A percentile compares a stretch with the other conserved stretches of the same genome.
These are phyloP conservation scores for Ascidia mentula DNA, from an alignment of 23 tunicate genomes.

Conservation along the genomic window DNA sequence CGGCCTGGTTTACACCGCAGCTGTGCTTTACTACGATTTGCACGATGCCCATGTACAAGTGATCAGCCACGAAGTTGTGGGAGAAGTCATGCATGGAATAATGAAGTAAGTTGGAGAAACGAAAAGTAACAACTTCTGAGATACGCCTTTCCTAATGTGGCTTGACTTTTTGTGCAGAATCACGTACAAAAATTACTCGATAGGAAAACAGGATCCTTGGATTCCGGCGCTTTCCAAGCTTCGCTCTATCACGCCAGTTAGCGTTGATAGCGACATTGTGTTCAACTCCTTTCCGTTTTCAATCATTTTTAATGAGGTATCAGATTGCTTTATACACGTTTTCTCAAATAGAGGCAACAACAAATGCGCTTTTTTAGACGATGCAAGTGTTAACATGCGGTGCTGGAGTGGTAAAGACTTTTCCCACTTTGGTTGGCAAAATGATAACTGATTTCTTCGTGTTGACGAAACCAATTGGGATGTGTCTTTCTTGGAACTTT, in stretches of 20 bases:
- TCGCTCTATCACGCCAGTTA: slow-evolving; percentile 33
- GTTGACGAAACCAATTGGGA: slow-evolving; percentile 43
- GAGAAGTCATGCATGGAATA: slow-evolving; percentile 37
- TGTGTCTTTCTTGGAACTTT: slow-evolving; percentile 35
- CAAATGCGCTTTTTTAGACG: neutral
- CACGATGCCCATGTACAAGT: slow-evolving; percentile 22
- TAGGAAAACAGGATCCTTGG: slow-evolving; percentile 47
- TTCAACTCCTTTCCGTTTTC: slow-evolving; percentile 48
- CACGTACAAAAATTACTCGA: slow-evolving; percentile 26
- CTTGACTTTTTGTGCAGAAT: slow-evolving; percentile 1
- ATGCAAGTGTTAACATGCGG: slow-evolving; percentile 53
- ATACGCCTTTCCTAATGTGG: neutral
- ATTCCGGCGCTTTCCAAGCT: slow-evolving; percentile 42
- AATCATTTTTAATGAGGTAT: slow-evolving; percentile 47
- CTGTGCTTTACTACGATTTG: slow-evolving; percentile 31
- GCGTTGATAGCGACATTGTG: slow-evolving; percentile 45
- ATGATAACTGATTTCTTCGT: slow-evolving; percentile 50
- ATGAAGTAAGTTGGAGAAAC: slow-evolving; percentile 14
- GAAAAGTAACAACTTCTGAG: too few relatives aligned
- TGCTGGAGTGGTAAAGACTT: slow-evolving; percentile 44
- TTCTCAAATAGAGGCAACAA: neutral
- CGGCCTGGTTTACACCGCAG: slow-evolving; percentile 36
- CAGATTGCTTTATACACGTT: neutral
- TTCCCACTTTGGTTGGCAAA: slow-evolving; percentile 47
- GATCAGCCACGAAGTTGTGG: slow-evolving; percentile 22